Evolutionary conservation across 2,797 vertebrate species (phyloP), one percentile per base, ranked within the genome.

Genomic region (Glyptemys insculpta): DNA sequence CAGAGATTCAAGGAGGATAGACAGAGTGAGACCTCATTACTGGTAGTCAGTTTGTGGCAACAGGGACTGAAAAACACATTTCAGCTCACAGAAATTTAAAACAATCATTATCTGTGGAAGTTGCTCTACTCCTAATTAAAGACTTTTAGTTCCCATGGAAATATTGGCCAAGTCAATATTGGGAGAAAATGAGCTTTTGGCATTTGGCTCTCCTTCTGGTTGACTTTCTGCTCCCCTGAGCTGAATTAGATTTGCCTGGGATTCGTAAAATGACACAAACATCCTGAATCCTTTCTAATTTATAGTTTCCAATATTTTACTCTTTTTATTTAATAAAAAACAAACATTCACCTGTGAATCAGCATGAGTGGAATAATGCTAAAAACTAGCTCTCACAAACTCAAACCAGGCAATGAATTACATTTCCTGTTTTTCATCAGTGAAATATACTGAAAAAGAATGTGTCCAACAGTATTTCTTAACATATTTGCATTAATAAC

Each of bases 241-340:
- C 25, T 56, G n/a, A 94, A 57, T 86, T 86, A 76, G 4, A 76
- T 31, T 91, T 90, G 12, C 34, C 91, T 88, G 88, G 27, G 15
- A 68, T 87, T 95, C 19, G 34, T 82, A 90, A 95, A 89, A 94
- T 54, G 5, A 23, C 21, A 68, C 9, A 59, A 1, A 23, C 56
- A 25, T 74, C 89, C 81, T 91, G 6, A 88, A 78, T 86, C 0
- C 3, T 85, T 95, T 93, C 15, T 87, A 92, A 95, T 94, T 90
- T 21, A 92, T 12, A n/a, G 8, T 53, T 96, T 87, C 12, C 27
- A 84, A 83, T 52, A 1, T 44, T 6, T 56, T 52, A 94, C 88
- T 41, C 88, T 90, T 92, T 29, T 83, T 50, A 18, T 89, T 94
- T 91, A 90, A 88, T 86, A 57, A 90, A 89, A 18, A 78, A 72